Evolutionary conservation across 37 sponge, comb jelly and placozoan genomes (phyloP).

Genomic region (Ephydatia muelleri): DNA sequence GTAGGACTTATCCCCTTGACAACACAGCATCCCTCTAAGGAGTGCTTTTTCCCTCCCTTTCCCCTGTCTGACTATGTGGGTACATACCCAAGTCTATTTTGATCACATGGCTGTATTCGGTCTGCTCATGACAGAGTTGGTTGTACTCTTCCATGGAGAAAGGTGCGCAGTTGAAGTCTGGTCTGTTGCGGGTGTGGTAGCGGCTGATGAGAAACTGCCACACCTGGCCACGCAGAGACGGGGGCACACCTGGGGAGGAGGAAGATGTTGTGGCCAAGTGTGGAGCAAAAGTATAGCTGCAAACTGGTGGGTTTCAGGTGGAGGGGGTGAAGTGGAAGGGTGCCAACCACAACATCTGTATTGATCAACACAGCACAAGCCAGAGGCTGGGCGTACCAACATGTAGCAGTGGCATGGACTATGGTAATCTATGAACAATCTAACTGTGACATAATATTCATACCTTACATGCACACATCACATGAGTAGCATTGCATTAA

Average conservation of each 20-base stretch:
- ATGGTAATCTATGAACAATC: too few relatives aligned
- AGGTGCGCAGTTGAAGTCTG: neutral
- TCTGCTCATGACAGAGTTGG: constrained; percentile 13
- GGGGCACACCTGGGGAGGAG: constrained; percentile 58
- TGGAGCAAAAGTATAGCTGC: too few relatives aligned
- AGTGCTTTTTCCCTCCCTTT: neutral
- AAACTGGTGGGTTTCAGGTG: too few relatives aligned
- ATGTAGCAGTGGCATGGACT: too few relatives aligned
- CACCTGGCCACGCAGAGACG: constrained; percentile 58
- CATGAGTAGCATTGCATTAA: too few relatives aligned
- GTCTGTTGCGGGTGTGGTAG: neutral
- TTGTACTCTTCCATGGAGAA: neutral
- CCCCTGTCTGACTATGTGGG: too few relatives aligned
- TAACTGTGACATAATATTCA: too few relatives aligned
- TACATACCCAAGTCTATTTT: constrained; percentile 68
- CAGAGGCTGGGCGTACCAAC: too few relatives aligned
- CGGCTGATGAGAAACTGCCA: constrained; percentile 55
- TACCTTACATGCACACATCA: too few relatives aligned
- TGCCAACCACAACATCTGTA: too few relatives aligned
- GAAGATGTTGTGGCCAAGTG: neutral
- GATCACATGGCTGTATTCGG: constrained; percentile 69
- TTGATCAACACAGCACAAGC: too few relatives aligned
- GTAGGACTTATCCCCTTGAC: neutral
- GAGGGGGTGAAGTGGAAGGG: too few relatives aligned
- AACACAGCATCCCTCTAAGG: neutral